Percentiles rank a stretch among this genome's conserved stretches.
Conservation (phyloP, 2,888 invertebrate genomes). For the Ryuthela nishihirai region DNA sequence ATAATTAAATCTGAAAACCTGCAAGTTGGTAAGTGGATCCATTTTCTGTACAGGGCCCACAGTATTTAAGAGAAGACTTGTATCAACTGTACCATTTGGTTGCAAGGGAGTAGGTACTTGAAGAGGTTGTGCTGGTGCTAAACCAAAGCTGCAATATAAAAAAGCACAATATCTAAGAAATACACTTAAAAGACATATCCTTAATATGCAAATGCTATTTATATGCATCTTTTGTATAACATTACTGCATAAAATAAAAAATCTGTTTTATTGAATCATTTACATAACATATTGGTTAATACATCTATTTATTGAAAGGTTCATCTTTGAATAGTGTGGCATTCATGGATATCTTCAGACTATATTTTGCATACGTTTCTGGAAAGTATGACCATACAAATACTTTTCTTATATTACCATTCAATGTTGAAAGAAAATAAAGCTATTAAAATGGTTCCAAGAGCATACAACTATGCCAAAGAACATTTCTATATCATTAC, state of each 20-base stretch:
- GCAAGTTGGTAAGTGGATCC: conserved; percentile 95
- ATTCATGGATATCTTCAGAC: no score
- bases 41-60: conserved; percentile 91
- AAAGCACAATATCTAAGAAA: not conserved
- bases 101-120: conserved; percentile 71
- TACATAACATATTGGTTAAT: not conserved
- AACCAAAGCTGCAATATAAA: conserved; percentile 69
- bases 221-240: not conserved
- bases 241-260: not conserved
- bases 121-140: conserved; percentile 78
- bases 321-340: not conserved
- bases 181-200: no score
- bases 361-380: no score
- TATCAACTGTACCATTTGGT: conserved; percentile 74
- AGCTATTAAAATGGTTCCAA: no score
- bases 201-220: not conserved
- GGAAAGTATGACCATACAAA: no score
- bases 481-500: no score
- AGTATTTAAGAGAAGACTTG: conserved; percentile 71
- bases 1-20: no score
- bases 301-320: not conserved
- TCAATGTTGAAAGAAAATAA: no score
- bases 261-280: not conserved
- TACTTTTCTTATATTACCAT: no score
- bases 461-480: no score